Evolutionary conservation across 2,888 invertebrate genomes (phyloP), one percentile per base, ranked within the genome.

Genomic region (Pediacus dermestoides): DNA sequence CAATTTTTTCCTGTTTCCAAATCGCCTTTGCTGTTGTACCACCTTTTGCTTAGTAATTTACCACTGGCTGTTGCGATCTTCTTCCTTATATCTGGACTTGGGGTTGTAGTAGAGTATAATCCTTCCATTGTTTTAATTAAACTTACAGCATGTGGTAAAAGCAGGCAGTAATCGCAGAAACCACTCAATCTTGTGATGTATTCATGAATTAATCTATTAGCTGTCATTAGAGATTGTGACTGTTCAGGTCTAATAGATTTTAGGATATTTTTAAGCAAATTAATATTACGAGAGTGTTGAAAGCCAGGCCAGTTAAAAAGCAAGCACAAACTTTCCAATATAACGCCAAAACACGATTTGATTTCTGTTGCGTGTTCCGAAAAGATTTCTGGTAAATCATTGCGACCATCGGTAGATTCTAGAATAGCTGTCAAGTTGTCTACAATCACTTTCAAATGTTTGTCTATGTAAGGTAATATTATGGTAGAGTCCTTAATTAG

Each of bases 11-110:
- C 87, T 46, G 77, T 81, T 57, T 84, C 82, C 35, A 72, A 62
- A 42, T 69, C 58, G 2, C 84, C 83, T 50, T 80, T 76, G 23
- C 71, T 63, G 43, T 77, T 76, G 52, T 77, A 78, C 89, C 89
- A 89, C 45, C 79, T 77, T 36, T 76, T 74, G 18, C 72, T 74
- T 48, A 89, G 69, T 50, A 87, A 72, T 30, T 69, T 70, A 40
- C 74, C 72, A 41, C 76, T 72, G 9, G 74, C 60, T 6, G 63
- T 57, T 12, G 71, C 75, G 64, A 77, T 62, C 51, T 74, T 72
- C 44, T 71, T 73, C 10, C 69, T 57, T 12, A 73, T 50, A 6
- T 67, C 64, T 23, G 60, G 63, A 46, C 63, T 71, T 12, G 72
- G 68, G 15, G 70, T 67, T 2, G 42, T 49, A 47, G 73, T 68